Evolutionary conservation across 2,113 vertebrate genomes (phyloP).

Genomic region (Sardina pilchardus): DNA sequence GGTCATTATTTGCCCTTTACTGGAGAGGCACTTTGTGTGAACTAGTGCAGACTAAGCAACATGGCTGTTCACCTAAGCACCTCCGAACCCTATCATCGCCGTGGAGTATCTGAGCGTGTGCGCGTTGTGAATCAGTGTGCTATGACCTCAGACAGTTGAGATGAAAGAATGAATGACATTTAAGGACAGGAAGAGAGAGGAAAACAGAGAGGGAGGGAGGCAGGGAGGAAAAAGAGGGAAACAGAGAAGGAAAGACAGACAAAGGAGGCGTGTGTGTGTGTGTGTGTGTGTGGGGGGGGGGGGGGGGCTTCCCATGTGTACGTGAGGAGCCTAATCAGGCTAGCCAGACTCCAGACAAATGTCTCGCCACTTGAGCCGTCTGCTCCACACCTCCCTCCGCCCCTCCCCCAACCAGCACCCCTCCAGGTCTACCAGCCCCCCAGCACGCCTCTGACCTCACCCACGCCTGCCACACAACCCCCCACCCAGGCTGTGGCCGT

Average conservation of each 20-base stretch:
- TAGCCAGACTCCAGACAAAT: constrained; percentile 6
- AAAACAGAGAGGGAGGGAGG: not conserved
- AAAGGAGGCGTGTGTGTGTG: not conserved
- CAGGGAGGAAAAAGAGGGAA: not conserved
- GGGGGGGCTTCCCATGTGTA: not conserved
- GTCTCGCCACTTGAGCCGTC: not conserved
- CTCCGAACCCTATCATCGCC: not conserved
- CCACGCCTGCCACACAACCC: not conserved
- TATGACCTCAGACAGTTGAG: not conserved
- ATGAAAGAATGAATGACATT: constrained; percentile 1
- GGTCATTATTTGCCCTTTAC: not conserved
- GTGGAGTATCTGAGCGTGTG: not conserved
- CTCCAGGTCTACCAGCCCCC: not conserved
- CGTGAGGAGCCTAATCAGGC: constrained; percentile 12
- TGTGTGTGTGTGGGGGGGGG: not conserved
- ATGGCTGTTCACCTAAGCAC: not conserved
- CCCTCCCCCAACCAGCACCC: not conserved
- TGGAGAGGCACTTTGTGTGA: not conserved
- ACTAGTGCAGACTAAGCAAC: not conserved
- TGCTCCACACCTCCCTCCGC: not conserved
- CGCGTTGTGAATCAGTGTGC: not conserved
- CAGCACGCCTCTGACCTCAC: not conserved
- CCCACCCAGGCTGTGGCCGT: not conserved
- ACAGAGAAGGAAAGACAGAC: not conserved
- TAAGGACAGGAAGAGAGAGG: not conserved